Percentiles rank a stretch among this genome's conserved stretches.
Conservation (phyloP, 2,888 invertebrate genomes). For the Mythimna ferrago region DNA sequence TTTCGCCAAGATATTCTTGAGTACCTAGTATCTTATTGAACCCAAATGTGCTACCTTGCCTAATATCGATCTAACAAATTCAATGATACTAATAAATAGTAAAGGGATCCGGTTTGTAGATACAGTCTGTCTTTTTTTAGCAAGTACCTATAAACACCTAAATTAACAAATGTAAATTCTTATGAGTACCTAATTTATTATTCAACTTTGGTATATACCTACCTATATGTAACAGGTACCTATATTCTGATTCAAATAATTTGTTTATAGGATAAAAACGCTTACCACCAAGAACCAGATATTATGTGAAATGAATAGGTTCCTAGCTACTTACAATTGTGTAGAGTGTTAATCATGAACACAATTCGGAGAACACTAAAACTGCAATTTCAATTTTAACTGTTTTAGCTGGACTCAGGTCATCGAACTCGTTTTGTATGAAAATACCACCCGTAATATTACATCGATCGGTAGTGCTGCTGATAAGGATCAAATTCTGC, state of each 20-base stretch:
- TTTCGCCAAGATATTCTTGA: conserved; percentile 1
- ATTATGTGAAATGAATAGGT: not conserved
- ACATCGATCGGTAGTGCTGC: conserved; percentile 27
- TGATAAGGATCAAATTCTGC: conserved; percentile 23
- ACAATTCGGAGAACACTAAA: not conserved
- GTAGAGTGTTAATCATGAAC: not conserved
- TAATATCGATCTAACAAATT: conserved; percentile 47
- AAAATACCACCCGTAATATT: conserved; percentile 21
- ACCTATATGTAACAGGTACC: not conserved
- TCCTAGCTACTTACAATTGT: not conserved
- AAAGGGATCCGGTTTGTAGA: not conserved
- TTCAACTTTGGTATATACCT: not conserved
- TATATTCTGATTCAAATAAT: not conserved
- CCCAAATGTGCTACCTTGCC: not conserved
- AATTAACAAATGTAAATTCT: not conserved
- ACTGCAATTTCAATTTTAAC: not conserved
- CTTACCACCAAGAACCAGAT: not conserved
- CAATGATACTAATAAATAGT: not conserved
- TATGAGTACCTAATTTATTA: not conserved
- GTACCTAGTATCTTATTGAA: conserved; percentile 10
- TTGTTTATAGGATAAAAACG: conserved; percentile 1
- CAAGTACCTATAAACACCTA: not conserved
- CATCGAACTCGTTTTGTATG: conserved; percentile 22
- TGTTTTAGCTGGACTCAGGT: not conserved
- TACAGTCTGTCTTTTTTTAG: not conserved